phyloP scores from a whole-genome alignment of 1,140 invertebrate species.

The Calosoma granatense region DNA sequence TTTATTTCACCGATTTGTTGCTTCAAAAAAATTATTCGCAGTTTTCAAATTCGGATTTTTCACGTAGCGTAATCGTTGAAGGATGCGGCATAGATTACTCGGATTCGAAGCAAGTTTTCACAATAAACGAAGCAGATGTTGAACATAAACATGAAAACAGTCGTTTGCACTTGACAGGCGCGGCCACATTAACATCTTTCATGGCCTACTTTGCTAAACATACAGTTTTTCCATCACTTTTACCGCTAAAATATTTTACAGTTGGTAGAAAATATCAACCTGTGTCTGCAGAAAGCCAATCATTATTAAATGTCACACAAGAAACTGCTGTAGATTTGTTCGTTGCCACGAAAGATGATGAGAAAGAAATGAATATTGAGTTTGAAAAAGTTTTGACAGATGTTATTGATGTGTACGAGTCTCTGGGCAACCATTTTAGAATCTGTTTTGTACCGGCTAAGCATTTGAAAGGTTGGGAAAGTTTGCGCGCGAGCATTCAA shows the following conservation, averaged over 20 bases:
- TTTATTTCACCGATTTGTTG: constrained; percentile 40
- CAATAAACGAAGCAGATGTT: constrained; percentile 41
- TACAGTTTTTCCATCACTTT: constrained; percentile 37
- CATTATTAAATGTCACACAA: constrained; percentile 50
- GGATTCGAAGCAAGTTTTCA: constrained; percentile 40
- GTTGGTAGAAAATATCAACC: constrained; percentile 52
- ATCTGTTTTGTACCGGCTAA: constrained; percentile 43
- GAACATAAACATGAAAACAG: constrained; percentile 36
- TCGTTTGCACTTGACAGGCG: constrained; percentile 53
- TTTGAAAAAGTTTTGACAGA: constrained; percentile 38
- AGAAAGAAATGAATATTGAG: constrained; percentile 33
- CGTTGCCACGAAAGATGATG: constrained; percentile 34
- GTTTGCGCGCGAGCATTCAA: constrained; percentile 49
- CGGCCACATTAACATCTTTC: constrained; percentile 49
- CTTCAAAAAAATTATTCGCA: constrained; percentile 38
- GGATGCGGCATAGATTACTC: constrained; percentile 49
- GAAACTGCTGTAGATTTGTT: constrained; percentile 48
- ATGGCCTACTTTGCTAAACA: constrained; percentile 53
- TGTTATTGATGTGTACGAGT: constrained; percentile 42
- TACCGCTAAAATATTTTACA: constrained; percentile 51
- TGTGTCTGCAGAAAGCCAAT: constrained; percentile 24
- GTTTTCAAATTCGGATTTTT: constrained; percentile 56
- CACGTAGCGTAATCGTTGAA: constrained; percentile 54
- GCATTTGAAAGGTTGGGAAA: constrained; percentile 46
- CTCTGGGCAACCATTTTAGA: constrained; percentile 49